Conservation (phyloP, 2,797 vertebrate genomes). For the Natrix natrix region DNA sequence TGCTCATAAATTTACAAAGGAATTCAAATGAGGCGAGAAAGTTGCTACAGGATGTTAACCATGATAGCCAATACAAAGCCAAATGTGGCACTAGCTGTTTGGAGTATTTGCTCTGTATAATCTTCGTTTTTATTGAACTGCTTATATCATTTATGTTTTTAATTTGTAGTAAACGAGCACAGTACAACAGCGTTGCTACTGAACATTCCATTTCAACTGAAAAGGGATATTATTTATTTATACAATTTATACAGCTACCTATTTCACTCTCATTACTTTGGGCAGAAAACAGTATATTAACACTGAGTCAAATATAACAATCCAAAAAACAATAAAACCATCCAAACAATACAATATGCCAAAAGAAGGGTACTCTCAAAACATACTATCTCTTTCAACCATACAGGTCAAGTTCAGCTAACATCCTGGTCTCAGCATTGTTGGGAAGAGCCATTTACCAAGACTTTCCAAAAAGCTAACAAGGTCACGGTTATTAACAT, state of each 20-base stretch:
- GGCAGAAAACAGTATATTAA: neutral
- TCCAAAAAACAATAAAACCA: neutral
- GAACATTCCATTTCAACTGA: conserved; percentile 37
- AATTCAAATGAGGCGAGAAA: neutral
- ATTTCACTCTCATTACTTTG: neutral
- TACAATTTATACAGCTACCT: neutral
- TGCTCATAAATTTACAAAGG: neutral
- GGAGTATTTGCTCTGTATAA: neutral
- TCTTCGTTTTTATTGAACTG: conserved; percentile 6
- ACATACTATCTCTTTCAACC: neutral
- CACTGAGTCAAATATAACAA: neutral
- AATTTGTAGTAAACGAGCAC: conserved; percentile 19
- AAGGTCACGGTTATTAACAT: neutral
- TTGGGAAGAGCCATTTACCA: neutral
- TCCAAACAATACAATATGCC: neutral
- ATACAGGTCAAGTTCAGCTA: neutral
- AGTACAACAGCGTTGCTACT: neutral
- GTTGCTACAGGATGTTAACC: neutral
- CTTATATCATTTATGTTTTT: conserved; percentile 9
- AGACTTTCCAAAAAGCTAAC: neutral
- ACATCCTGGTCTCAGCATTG: neutral
- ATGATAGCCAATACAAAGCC: neutral
- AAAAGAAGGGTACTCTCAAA: neutral
- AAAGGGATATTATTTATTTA: conserved; percentile 10
- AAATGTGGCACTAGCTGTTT: neutral